Evolutionary conservation across 1,140 invertebrate genomes (phyloP).

Genomic region (Amphibalanus amphitrite): DNA sequence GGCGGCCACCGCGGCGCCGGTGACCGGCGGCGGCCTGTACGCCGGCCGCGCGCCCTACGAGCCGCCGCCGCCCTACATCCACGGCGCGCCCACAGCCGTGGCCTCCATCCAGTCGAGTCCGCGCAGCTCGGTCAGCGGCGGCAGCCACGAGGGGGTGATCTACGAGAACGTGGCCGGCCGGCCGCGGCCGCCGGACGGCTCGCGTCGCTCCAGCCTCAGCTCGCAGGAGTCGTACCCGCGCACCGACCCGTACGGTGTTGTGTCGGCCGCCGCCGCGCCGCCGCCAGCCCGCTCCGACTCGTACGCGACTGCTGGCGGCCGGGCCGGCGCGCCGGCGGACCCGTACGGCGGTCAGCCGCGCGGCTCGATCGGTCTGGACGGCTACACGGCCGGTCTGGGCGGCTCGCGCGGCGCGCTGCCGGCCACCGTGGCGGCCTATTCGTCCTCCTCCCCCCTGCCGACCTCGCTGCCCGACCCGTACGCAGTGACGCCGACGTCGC

Average conservation of each 20-base stretch:
- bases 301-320: neutral
- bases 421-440: neutral
- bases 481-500: neutral
- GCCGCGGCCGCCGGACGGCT: neutral
- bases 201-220: neutral
- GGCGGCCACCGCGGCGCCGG: neutral
- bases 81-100: conserved; percentile 1
- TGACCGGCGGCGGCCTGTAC: conserved; percentile 14
- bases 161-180: conserved; percentile 3
- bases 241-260: neutral
- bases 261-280: neutral
- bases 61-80: conserved; percentile 21
- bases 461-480: neutral
- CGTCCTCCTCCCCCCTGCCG: neutral
- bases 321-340: neutral
- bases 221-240: conserved; percentile 1
- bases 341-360: neutral
- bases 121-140: conserved; percentile 37
- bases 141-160: conserved; percentile 30
- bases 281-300: neutral
- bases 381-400: neutral
- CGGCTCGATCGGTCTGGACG: neutral
- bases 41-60: conserved; percentile 28
- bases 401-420: no score
- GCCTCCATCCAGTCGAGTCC: conserved; percentile 32